Evolutionary conservation across 2,888 invertebrate species (phyloP).

Genomic region (Oasisia sp.): DNA sequence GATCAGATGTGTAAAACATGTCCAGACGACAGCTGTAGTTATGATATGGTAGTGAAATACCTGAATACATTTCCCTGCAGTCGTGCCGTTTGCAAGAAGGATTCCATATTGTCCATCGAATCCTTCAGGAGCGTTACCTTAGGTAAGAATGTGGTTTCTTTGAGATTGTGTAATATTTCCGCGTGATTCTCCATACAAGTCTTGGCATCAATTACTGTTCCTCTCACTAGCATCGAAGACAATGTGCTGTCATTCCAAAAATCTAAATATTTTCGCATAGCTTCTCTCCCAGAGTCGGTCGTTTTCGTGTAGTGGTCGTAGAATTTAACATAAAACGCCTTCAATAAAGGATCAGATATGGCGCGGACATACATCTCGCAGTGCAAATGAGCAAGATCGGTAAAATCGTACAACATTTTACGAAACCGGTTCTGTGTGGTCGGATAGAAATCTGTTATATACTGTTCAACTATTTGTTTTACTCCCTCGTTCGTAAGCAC

Average conservation of each 20-base stretch:
- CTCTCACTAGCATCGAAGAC: neutral
- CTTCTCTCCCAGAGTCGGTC: neutral
- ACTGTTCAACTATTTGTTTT: neutral
- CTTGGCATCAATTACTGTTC: neutral
- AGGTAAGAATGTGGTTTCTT: neutral
- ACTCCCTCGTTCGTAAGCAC: neutral
- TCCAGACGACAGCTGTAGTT: neutral
- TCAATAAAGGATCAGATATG: neutral
- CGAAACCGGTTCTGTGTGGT: neutral
- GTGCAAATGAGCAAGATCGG: neutral
- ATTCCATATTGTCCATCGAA: neutral
- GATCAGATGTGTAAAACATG: no score
- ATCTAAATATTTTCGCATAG: neutral
- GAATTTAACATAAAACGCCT: neutral
- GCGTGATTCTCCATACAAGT: neutral
- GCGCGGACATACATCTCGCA: no score
- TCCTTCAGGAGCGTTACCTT: neutral
- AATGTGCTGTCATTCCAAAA: neutral
- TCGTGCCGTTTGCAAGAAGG: neutral
- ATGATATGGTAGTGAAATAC: neutral
- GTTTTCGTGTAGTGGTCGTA: neutral
- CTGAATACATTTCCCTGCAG: neutral
- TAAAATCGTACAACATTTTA: neutral
- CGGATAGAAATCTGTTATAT: neutral
- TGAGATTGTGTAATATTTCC: neutral